Base-by-base conservation (phyloP, 2,113 vertebrate genomes). In the Cichladusa arquata region DNA sequence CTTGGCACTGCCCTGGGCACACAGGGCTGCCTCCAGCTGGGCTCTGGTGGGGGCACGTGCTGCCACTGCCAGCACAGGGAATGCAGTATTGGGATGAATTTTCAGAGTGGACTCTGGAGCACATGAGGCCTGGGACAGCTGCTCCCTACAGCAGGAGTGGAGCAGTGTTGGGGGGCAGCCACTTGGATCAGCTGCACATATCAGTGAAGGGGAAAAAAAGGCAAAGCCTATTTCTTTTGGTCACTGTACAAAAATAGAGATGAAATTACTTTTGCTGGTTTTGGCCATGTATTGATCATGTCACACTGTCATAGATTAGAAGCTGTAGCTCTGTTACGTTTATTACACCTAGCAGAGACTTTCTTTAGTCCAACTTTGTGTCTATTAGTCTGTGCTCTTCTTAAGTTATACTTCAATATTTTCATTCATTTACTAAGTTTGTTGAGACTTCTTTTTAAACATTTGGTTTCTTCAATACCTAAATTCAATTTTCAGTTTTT, bases 21-120 rank as follows among this genome's bases (percentile, higher is more conserved):
- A 0, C 62, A 33, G 0, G 2, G 71, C 71, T 76, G 82, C 42
- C 78, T 81, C 47, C 81, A 16, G 61, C 51, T 51, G 70, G 54
- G 67, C 22, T 67, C 47, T 67, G 45, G 4, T 3, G 42, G 79
- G 56, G 40, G 19, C 48, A 20, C 1, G 5, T 13, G 53, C 26
- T 76, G 58, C 53, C 29, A 3, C 62, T 86, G 47, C 19, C 73
- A 33, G 31, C 40, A 84, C 23, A 40, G 36, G 19, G 6, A 38
- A 12, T 9, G 64, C 5, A 61, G 51, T 22, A 18, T 36, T 7
- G n/a, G 14, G 45, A 8, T 58, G 54, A 17, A 0, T 17, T 0
- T 16, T 54, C 20, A n/a, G n/a, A 26, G 42, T 81, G 54, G 12
- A 14, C 64, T 12, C 34, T 11, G 74, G 44, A 67, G 74, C 74